Evolutionary conservation across 2,888 invertebrate genomes (phyloP).

Genomic region (Acronicta psi): DNA sequence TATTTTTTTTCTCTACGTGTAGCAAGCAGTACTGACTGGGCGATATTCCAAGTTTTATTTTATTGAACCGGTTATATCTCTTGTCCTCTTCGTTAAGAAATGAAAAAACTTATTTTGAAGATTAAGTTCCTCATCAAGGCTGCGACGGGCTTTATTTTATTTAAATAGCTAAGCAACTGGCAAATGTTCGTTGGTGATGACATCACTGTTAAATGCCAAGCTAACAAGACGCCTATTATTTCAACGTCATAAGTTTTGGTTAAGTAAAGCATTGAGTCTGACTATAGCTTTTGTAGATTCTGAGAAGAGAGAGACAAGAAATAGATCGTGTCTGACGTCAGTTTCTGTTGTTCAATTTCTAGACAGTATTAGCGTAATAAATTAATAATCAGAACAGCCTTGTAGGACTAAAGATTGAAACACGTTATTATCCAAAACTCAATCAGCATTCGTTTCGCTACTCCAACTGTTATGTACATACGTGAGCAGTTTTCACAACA

Average conservation of each 20-base stretch:
- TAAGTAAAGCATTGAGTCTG: constrained; percentile 33
- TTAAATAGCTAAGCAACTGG: constrained; percentile 11
- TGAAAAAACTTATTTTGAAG: constrained; percentile 4
- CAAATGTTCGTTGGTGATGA: constrained; percentile 46
- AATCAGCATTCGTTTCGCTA: constrained; percentile 21
- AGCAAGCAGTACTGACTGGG: constrained; percentile 16
- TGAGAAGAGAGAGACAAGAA: constrained; percentile 29
- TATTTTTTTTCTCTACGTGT: constrained; percentile 4
- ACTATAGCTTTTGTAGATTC: constrained; percentile 8
- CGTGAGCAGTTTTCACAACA: constrained; percentile 36
- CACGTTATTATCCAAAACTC: constrained; percentile 7
- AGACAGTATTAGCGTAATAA: constrained; percentile 3
- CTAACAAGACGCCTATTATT: constrained; percentile 27
- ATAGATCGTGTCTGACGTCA: constrained; percentile 35
- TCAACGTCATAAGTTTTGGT: constrained; percentile 49
- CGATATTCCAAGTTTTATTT: constrained; percentile 26
- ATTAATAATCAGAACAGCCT: constrained; percentile 3
- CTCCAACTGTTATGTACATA: constrained; percentile 16
- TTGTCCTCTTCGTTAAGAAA: background rate
- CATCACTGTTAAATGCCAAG: constrained; percentile 51
- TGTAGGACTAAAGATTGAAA: constrained; percentile 5
- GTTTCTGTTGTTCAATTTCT: constrained; percentile 19
- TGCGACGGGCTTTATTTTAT: constrained; percentile 13
- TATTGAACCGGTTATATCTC: constrained; percentile 6
- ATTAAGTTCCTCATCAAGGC: constrained; percentile 10